Conservation (phyloP, 1,140 invertebrate species). For the Gryon sp. region DNA sequence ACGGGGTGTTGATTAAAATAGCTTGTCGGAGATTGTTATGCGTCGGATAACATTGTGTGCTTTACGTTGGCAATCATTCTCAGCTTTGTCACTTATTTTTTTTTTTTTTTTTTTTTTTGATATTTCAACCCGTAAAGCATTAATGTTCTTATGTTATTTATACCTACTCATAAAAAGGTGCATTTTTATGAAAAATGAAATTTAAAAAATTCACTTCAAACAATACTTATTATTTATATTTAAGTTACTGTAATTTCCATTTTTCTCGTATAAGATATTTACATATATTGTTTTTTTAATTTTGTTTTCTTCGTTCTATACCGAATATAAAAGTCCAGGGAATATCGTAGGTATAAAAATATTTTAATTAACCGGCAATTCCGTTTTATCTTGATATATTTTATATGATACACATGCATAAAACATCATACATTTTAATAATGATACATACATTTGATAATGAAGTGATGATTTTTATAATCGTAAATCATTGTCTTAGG, state of each 20-base stretch:
- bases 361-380: not conserved
- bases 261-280: no score
- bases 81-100: not conserved
- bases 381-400: not conserved
- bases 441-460: not conserved
- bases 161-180: no score
- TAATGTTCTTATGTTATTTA: no score
- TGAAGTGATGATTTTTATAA: conserved; percentile 1
- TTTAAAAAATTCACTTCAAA: no score
- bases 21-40: conserved; percentile 7
- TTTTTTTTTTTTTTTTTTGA: not conserved
- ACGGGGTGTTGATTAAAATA: conserved; percentile 48
- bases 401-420: not conserved
- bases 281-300: no score
- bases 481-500: not conserved
- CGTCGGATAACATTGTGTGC: conserved; percentile 37
- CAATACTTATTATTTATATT: no score
- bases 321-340: no score
- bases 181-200: no score
- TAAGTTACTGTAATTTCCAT: no score
- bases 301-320: no score
- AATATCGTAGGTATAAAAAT: not conserved
- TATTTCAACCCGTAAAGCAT: not conserved
- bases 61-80: conserved; percentile 6
- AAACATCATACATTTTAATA: not conserved